These are phyloP conservation scores for Megaleporinus macrocephalus DNA, from an alignment of 2,113 vertebrate genomes.

Conservation along the genomic window DNA sequence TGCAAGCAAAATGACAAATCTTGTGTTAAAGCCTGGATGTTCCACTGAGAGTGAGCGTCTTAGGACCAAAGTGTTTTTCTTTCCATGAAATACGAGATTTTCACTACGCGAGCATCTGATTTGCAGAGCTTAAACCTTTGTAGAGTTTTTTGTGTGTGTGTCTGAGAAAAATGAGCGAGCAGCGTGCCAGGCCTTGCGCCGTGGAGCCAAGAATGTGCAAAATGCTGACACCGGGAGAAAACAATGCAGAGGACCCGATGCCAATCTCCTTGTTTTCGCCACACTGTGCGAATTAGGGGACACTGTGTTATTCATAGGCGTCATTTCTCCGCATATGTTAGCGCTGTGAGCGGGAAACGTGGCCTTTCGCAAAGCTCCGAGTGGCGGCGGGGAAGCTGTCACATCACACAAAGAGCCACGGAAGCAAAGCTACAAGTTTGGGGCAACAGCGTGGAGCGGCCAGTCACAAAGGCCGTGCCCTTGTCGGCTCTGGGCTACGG, in stretches of 20 bases:
- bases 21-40: background rate
- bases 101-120: slow-evolving; percentile 37
- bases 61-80: slow-evolving; percentile 9
- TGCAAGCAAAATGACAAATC: background rate
- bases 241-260: slow-evolving; percentile 47
- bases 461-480: slow-evolving; percentile 16
- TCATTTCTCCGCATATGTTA: slow-evolving; percentile 43
- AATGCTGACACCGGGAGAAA: slow-evolving; percentile 54
- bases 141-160: slow-evolving; percentile 1
- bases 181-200: slow-evolving; percentile 26
- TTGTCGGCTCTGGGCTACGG: slow-evolving; percentile 16
- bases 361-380: slow-evolving; percentile 21
- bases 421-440: slow-evolving; percentile 2
- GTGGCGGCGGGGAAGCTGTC: slow-evolving; percentile 3
- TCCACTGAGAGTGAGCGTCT: background rate
- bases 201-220: slow-evolving; percentile 39
- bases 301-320: slow-evolving; percentile 40
- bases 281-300: slow-evolving; percentile 44
- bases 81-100: slow-evolving; percentile 12
- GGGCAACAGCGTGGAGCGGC: background rate
- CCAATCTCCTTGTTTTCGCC: slow-evolving; percentile 38
- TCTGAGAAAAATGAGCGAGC: slow-evolving; percentile 18
- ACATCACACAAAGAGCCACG: background rate
- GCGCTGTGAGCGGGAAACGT: slow-evolving; percentile 15
- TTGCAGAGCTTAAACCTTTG: slow-evolving; percentile 26